Evolutionary conservation across 2,113 vertebrate genomes (phyloP).

Genomic region (Poeciliopsis retropinna): DNA sequence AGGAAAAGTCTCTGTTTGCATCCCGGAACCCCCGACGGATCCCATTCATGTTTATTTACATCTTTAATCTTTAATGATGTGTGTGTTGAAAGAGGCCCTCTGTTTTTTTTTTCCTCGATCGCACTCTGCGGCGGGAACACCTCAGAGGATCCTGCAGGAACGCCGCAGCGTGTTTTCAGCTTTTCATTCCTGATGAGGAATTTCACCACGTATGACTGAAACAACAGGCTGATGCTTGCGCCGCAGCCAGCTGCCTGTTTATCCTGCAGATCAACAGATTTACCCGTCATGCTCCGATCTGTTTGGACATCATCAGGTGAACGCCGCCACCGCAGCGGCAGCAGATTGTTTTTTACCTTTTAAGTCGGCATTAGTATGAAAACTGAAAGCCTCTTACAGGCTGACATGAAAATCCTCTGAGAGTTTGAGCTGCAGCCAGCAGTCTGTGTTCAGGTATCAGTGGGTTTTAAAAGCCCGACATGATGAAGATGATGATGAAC

Average conservation of each 20-base stretch:
- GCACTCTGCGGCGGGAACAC: not conserved
- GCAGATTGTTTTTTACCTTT: conserved; percentile 68
- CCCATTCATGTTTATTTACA: conserved; percentile 33
- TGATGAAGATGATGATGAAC: conserved; percentile 21
- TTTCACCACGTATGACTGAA: not conserved
- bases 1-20: conserved; percentile 7
- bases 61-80: not conserved
- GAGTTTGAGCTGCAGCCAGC: conserved; percentile 53
- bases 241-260: conserved; percentile 1
- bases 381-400: conserved; percentile 72
- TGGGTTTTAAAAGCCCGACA: conserved; percentile 27
- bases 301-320: conserved; percentile 68
- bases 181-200: not conserved
- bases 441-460: conserved; percentile 62
- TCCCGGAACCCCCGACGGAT: conserved; percentile 5
- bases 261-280: conserved; percentile 12
- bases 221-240: not conserved
- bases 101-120: conserved; percentile 10
- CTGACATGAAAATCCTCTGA: conserved; percentile 68
- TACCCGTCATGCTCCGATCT: conserved; percentile 43
- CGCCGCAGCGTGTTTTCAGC: not conserved
- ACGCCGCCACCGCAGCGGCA: conserved; percentile 13
- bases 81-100: not conserved
- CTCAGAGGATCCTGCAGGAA: not conserved
- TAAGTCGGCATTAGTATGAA: conserved; percentile 66